Evolutionary conservation across 2,113 vertebrate species (phyloP).

Genomic region (Myotis yumanensis): DNA sequence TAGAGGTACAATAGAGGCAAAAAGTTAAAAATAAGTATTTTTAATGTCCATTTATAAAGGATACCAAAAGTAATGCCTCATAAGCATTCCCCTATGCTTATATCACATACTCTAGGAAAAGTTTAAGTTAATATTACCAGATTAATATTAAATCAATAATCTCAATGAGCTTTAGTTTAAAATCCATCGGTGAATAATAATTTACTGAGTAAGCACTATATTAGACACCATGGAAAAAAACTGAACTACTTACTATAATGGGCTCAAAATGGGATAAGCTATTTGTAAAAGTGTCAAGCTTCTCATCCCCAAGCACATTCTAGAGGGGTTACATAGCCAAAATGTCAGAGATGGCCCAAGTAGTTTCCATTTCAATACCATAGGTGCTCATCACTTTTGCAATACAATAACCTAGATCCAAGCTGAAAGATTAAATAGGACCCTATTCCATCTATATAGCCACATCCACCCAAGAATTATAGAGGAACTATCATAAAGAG

Average conservation of each 20-base stretch:
- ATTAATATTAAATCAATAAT: conserved; percentile 16
- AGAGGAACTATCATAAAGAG: neutral
- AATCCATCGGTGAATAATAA: neutral
- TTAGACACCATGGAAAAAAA: neutral
- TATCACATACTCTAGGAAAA: neutral
- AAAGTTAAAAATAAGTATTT: neutral
- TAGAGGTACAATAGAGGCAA: neutral
- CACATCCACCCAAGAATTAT: neutral
- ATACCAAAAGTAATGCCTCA: neutral
- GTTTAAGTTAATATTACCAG: neutral
- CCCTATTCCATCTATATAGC: neutral
- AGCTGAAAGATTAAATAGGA: neutral
- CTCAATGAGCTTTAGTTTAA: conserved; percentile 3
- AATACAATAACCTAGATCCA: neutral
- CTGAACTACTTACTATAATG: neutral
- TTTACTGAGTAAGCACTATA: neutral
- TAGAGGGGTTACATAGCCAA: neutral
- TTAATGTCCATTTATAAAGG: conserved; percentile 17
- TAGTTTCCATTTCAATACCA: neutral
- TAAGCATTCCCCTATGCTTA: neutral
- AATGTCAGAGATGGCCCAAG: neutral
- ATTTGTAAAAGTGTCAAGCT: neutral
- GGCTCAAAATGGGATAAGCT: neutral
- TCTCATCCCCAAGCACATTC: neutral
- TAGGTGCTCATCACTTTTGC: neutral